A percentile compares a stretch with the other conserved stretches of the same genome.
Evolutionary conservation across 2,113 vertebrate species (phyloP).

Genomic region (Grammomys dolichurus): DNA sequence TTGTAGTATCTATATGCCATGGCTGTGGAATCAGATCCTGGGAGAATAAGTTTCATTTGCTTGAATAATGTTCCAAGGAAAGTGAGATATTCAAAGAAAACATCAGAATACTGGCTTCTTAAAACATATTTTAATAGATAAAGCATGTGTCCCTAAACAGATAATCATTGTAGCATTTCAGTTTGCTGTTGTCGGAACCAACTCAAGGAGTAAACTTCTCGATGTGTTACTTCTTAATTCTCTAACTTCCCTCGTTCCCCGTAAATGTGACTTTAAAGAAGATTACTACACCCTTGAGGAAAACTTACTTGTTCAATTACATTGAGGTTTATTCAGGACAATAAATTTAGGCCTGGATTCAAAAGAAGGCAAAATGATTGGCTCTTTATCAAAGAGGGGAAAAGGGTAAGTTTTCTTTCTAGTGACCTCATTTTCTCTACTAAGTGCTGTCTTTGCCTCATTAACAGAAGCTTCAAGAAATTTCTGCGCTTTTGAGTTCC

Average conservation of each 20-base stretch:
- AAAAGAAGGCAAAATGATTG: conserved; percentile 49
- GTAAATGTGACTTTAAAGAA: conserved; percentile 45
- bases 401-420: conserved; percentile 44
- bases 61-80: neutral
- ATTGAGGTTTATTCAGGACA: conserved; percentile 65
- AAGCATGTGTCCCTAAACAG: neutral
- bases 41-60: neutral
- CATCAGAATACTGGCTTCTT: neutral
- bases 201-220: conserved; percentile 41
- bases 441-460: conserved; percentile 65
- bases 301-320: conserved; percentile 67
- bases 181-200: neutral
- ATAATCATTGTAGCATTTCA: neutral
- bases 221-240: neutral
- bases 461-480: conserved; percentile 71
- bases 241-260: conserved; percentile 30
- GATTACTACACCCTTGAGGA: conserved; percentile 49
- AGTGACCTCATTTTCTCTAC: conserved; percentile 65
- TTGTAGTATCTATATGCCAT: neutral
- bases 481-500: conserved; percentile 68
- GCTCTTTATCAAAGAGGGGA: conserved; percentile 57
- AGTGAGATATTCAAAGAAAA: neutral
- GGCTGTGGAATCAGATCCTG: neutral
- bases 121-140: neutral
- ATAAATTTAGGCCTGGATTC: conserved; percentile 60